Base-by-base conservation (phyloP, 2,113 vertebrate genomes). In the Hydrochoerus hydrochaeris region DNA sequence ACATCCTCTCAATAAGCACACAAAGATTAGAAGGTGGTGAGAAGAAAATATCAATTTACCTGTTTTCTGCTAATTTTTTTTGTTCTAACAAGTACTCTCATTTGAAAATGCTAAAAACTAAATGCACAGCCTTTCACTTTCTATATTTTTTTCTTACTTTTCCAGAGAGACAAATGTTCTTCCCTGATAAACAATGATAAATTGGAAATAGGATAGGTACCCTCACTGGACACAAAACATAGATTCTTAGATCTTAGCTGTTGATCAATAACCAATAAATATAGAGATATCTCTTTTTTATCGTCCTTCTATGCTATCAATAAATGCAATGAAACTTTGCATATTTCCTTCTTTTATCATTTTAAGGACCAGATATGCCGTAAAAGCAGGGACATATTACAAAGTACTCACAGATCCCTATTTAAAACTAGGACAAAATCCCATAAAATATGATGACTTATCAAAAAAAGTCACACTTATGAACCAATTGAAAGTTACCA, bases 81-180 rank as follows among this genome's bases (percentile, higher is more conserved):
- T 94, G 75, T 81, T 67, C 12, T 16, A 88, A 58, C 41, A 95
- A 96, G 81, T n/a, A 63, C 30, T 82, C 26, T 78, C 63, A 69
- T 77, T 81, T 88, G 57, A 81, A 35, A 80, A 35, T 30, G 83
- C 32, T 46, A 57, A 94, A 67, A 46, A 75, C 46, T 54, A 7
- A 89, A 46, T 19, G 5, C 3, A 62, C 11, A 71, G 57, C 38
- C 35, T 86, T 90, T 87, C 24, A 65, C 58, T 16, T 38, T 83
- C 28, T 4, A 35, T 57, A 81, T 6, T 1, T 12, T 62, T 46
- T 46, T 10, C 30, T 44, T 57, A 41, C 19, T 92, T 90, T 49
- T 82, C 75, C 24, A 83, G 30, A 84, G 60, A 88, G 24, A 91
- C 20, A 58, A 10, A 35, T 57, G 30, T 46, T 83, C 5, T 85